Evolutionary conservation across 2,888 invertebrate genomes (phyloP).

Genomic region (Blera fallax): DNA sequence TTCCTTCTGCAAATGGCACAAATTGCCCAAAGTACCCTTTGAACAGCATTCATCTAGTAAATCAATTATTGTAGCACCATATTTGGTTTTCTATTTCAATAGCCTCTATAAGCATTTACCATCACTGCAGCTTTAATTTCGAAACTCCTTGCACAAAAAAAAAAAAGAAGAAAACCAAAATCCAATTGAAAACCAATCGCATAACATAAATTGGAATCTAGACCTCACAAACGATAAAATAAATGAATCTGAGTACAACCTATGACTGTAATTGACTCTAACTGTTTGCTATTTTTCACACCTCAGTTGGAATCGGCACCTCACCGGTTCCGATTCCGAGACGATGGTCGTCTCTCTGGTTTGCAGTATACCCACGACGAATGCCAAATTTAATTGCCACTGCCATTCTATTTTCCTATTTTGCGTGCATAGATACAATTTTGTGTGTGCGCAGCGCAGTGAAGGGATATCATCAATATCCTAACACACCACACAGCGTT

Average conservation of each 20-base stretch:
- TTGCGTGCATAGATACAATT: constrained; percentile 57
- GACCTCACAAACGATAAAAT: constrained; percentile 38
- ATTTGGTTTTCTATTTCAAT: constrained; percentile 22
- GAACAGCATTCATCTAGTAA: too few species aligned
- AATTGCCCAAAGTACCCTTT: too few species aligned
- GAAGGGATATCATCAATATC: constrained; percentile 42
- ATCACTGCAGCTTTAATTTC: background rate
- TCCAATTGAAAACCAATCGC: background rate
- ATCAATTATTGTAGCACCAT: constrained; percentile 48
- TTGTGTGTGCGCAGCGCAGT: constrained; percentile 38
- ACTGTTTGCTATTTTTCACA: constrained; percentile 64
- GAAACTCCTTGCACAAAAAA: background rate
- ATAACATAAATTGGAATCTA: constrained; percentile 37
- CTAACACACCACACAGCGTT: background rate
- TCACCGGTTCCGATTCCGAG: constrained; percentile 10
- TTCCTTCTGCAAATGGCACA: too few species aligned
- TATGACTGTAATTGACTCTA: constrained; percentile 63
- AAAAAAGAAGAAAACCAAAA: background rate
- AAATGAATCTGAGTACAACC: constrained; percentile 56
- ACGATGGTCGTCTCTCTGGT: constrained; percentile 7
- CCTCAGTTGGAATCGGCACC: constrained; percentile 59
- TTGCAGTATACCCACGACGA: constrained; percentile 13
- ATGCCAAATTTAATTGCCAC: constrained; percentile 57
- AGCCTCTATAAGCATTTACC: background rate
- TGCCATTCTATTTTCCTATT: constrained; percentile 44